Percentiles rank a stretch among this genome's conserved stretches.
phyloP scores from a whole-genome alignment of 2,888 invertebrate species.

The Vandiemenella viatica region DNA sequence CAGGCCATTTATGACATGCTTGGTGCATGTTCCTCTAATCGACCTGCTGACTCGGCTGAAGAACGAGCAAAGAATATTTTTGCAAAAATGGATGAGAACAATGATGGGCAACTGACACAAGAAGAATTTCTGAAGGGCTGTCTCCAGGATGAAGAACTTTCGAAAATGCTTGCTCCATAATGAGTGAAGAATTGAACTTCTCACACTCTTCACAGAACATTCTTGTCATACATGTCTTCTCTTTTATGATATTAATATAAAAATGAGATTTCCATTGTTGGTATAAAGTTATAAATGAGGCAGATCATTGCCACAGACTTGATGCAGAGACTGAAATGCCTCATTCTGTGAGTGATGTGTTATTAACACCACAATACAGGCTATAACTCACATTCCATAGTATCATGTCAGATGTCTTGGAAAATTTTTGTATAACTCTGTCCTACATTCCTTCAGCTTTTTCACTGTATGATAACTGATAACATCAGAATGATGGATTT shows the following conservation, averaged over 20 bases:
- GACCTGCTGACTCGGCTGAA: slow-evolving; percentile 90
- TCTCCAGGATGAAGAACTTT: slow-evolving; percentile 88
- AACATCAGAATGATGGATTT: too few relatives aligned
- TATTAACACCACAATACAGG: slow-evolving; percentile 8
- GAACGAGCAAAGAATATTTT: slow-evolving; percentile 98
- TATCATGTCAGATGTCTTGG: not conserved
- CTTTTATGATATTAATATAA: slow-evolving; percentile 10
- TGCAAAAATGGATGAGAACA: slow-evolving; percentile 98
- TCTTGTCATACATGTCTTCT: slow-evolving; percentile 8
- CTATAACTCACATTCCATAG: slow-evolving; percentile 10
- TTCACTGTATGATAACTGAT: slow-evolving; percentile 18
- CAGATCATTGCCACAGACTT: slow-evolving; percentile 1
- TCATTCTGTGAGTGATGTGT: slow-evolving; percentile 2
- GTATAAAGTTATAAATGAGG: not conserved
- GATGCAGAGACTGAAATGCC: not conserved
- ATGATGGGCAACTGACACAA: slow-evolving; percentile 94
- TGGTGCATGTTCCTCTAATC: slow-evolving; percentile 88
- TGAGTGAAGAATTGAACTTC: slow-evolving; percentile 21
- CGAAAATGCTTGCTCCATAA: slow-evolving; percentile 90
- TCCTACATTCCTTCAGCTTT: slow-evolving; percentile 9
- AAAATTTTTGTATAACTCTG: not conserved
- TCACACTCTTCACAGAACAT: slow-evolving; percentile 1
- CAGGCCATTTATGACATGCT: slow-evolving; percentile 99
- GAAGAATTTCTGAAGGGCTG: slow-evolving; percentile 97
- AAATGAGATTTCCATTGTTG: slow-evolving; percentile 7